Evolutionary conservation across 2,797 vertebrate species (phyloP).

Genomic region (Dendrocincla fuliginosa): DNA sequence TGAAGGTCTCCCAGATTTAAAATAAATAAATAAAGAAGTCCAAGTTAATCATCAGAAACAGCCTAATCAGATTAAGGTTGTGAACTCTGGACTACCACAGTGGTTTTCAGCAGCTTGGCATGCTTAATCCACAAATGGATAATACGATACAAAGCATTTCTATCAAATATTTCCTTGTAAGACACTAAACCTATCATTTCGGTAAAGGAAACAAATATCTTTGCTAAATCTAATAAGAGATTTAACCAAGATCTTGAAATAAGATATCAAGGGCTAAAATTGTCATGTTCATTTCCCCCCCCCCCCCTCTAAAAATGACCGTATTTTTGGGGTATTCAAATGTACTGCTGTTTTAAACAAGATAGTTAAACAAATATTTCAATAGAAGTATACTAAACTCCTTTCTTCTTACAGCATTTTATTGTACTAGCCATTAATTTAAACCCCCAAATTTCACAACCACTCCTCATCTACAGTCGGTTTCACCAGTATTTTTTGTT

Average conservation of each 20-base stretch:
- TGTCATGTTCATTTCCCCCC: neutral
- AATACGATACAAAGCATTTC: slow-evolving; percentile 42
- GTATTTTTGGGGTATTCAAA: neutral
- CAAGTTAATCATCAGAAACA: slow-evolving; percentile 66
- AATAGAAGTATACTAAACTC: neutral
- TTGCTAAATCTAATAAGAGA: neutral
- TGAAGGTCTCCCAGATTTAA: slow-evolving; percentile 50
- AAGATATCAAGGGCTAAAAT: neutral
- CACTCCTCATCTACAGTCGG: neutral
- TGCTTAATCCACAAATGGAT: slow-evolving; percentile 52
- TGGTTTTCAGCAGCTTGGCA: slow-evolving; percentile 41
- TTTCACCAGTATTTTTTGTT: neutral
- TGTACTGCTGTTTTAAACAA: neutral
- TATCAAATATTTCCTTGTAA: slow-evolving; percentile 47
- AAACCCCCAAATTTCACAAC: neutral
- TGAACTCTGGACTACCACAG: slow-evolving; percentile 46
- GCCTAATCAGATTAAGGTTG: slow-evolving; percentile 70
- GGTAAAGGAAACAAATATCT: slow-evolving; percentile 40
- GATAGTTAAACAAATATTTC: neutral
- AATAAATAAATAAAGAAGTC: slow-evolving; percentile 51
- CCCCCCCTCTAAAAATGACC: slow-evolving; percentile 1
- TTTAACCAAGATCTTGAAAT: slow-evolving; percentile 26
- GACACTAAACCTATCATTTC: slow-evolving; percentile 51
- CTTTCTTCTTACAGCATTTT: neutral
- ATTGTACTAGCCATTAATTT: neutral